Base-by-base conservation (phyloP, 2,888 invertebrate genomes). In the Noctua comes region DNA sequence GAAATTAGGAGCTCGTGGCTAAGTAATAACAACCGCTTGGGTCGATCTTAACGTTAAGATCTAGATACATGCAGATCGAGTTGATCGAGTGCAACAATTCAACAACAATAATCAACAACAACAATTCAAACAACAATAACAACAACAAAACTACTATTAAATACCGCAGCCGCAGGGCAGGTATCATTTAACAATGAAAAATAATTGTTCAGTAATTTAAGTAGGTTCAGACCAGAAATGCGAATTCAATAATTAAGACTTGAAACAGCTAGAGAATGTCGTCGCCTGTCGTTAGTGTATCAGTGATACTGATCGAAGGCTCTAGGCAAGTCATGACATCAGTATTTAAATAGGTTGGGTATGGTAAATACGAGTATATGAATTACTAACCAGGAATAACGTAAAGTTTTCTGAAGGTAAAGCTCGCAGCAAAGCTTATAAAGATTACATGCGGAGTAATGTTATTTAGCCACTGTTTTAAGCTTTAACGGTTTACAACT, bases 301-400 rank as follows among this genome's bases (percentile, higher is more conserved):
- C 84, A 59, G 51, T 59, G 68, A 65, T 71, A 82, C 48, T 57
- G 72, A 83, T 82, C 72, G 72, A 86, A 84, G 84, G 86, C 59
- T 86, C 78, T 69, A 54, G 69, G 54, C 57, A 16, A 57, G 65
- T 66, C 68, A 76, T 85, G 85, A 87, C 77, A 85, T 85, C 85
- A 85, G 80, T 87, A 87, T 87, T 85, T 74, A 84, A 87, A 87
- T 85, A 76, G 87, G 77, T 87, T 74, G 76, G 36, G 73, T 85
- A 84, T 84, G 83, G 75, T 78, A 83, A 86, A 83, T 76, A 83
- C 74, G 7, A 46, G 54, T 65, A 27, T 75, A 72, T 69, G 74
- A 86, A 84, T 86, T 10, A 82, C 62, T 82, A 70, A 86, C 64
- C 31, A 82, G 64, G 65, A 77, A 74, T 74, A 82, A 54, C 62